Evolutionary conservation across 2,888 invertebrate species (phyloP).

Genomic region (Lysandra bellargus): DNA sequence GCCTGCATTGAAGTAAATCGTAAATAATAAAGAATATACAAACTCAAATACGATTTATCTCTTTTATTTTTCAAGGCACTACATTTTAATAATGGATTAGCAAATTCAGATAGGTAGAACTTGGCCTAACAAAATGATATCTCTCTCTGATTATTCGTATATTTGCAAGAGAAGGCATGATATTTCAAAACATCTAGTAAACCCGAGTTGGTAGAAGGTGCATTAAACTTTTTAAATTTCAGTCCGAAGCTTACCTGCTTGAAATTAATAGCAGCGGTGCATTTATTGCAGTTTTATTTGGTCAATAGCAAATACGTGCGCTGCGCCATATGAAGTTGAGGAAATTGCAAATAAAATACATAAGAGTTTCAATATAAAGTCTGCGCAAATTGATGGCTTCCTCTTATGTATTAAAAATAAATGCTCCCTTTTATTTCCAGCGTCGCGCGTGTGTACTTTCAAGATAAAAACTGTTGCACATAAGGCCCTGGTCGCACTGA

Average conservation of each 20-base stretch:
- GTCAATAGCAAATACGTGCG: background rate
- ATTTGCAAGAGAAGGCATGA: too few relatives aligned
- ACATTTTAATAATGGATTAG: too few relatives aligned
- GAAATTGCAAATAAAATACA: constrained; percentile 11
- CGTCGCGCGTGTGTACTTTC: constrained; percentile 11
- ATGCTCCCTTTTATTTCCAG: background rate
- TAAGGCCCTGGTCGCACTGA: background rate
- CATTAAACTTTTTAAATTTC: background rate
- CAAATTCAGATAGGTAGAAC: too few relatives aligned
- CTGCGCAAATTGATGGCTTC: constrained; percentile 19
- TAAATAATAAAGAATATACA: too few relatives aligned
- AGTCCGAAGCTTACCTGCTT: background rate
- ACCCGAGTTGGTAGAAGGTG: background rate
- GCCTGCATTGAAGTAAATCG: too few relatives aligned
- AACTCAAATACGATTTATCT: too few relatives aligned
- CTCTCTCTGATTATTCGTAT: too few relatives aligned
- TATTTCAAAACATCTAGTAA: too few relatives aligned
- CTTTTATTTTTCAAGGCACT: too few relatives aligned
- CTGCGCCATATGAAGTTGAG: background rate
- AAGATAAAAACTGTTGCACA: constrained; percentile 24
- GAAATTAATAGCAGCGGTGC: background rate
- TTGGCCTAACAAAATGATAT: too few relatives aligned
- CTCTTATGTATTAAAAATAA: constrained; percentile 25
- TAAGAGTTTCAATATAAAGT: constrained; percentile 7
- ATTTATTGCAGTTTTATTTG: constrained; percentile 18